Percentiles rank a stretch among this genome's conserved stretches.
Conservation (phyloP, 2,888 invertebrate genomes). For the Pocota personata region DNA sequence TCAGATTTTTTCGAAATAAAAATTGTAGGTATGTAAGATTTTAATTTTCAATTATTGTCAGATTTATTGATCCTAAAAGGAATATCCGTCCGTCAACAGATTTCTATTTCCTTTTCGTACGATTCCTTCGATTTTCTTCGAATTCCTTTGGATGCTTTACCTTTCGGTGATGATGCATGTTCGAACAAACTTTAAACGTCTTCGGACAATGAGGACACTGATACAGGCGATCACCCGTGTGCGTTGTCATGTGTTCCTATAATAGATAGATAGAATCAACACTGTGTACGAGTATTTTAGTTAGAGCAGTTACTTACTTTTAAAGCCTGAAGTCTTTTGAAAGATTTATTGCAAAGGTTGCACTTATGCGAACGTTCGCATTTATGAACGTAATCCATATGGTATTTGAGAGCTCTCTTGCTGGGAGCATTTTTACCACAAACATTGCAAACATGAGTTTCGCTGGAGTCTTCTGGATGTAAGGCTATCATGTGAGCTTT, state of each 20-base stretch:
- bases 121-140: slow-evolving; percentile 73
- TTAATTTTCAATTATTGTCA: no score
- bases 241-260: slow-evolving; percentile 77
- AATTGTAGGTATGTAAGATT: no score
- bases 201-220: slow-evolving; percentile 77
- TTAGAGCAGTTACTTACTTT: slow-evolving; percentile 24
- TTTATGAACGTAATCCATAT: slow-evolving; percentile 59
- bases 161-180: slow-evolving; percentile 78
- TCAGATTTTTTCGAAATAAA: no score
- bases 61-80: no score
- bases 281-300: background rate
- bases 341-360: slow-evolving; percentile 49
- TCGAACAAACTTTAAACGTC: slow-evolving; percentile 77
- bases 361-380: slow-evolving; percentile 39
- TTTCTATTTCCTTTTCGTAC: background rate
- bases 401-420: slow-evolving; percentile 49
- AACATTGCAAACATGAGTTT: slow-evolving; percentile 24
- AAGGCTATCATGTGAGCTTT: slow-evolving; percentile 56
- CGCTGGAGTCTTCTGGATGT: slow-evolving; percentile 35
- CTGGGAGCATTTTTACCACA: slow-evolving; percentile 58
- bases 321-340: slow-evolving; percentile 42
- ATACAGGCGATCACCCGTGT: slow-evolving; percentile 77
- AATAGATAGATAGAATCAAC: background rate
- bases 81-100: background rate
- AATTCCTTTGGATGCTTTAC: slow-evolving; percentile 76